Evolutionary conservation across 2,113 vertebrate genomes (phyloP), one percentile per base, ranked within the genome.

Genomic region (Syrrhaptes paradoxus): DNA sequence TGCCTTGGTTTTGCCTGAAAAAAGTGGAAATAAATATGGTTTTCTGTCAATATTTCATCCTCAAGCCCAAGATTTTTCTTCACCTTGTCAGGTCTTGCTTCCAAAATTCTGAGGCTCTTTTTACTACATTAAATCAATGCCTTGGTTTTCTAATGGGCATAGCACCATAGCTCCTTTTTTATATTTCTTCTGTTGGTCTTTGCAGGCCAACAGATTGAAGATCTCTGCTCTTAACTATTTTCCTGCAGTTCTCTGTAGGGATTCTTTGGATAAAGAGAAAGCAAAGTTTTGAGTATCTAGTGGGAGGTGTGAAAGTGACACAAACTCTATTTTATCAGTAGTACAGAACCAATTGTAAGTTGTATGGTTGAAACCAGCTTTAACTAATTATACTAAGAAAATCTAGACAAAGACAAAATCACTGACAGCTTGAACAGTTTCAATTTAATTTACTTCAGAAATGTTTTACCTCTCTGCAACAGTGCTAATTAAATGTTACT

Each of bases 401-500:
- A 85, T 38, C 7, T 70, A 80, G 34, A 67, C 34, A 66, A 87
- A 91, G 82, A 62, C 36, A 77, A 67, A 94, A 80, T 61, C 34
- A 71, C 31, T 71, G 36, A 2, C 77, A 68, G 11, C 8, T 73
- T 55, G 68, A 93, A 83, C 17, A 92, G 79, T 65, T 75, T 25
- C 31, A 93, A 90, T 88, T 90, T 70, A 75, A 62, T 94, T 93
- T 82, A 52, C 10, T 88, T 88, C 34, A 74, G 65, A 91, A 90
- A 83, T 36, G 12, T 77, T 92, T 94, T 90, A 86, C 31, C n/a
- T 93, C 54, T 65, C 73, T 90, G 55, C 32, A 96, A 46, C n/a
- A 16, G 25, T 84, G 48, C 36, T 89, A 93, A 96, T 92, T 94
- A 94, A 88, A 92, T 63, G 32, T 36, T 88, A 45, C 72, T 92